phyloP scores from a whole-genome alignment of 2,888 invertebrate species.

The Penaeus monodon region DNA sequence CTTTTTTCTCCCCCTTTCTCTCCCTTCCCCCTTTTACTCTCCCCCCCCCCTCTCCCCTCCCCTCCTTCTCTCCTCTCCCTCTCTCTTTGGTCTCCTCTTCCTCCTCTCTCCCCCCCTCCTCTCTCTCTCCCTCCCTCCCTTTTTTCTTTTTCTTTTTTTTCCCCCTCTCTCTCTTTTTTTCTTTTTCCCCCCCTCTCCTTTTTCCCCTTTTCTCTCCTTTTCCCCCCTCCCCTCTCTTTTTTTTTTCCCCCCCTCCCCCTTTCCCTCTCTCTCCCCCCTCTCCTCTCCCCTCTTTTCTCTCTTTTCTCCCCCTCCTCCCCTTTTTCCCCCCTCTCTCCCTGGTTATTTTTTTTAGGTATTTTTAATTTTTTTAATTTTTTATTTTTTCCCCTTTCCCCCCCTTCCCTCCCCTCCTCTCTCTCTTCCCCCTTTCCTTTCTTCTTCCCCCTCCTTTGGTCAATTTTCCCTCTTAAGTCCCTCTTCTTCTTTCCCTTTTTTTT shows the following conservation, averaged over 20 bases:
- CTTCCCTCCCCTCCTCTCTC: neutral
- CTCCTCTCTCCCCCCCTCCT: too few relatives aligned
- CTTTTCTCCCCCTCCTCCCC: too few relatives aligned
- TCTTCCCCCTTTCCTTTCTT: neutral
- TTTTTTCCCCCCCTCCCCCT: neutral
- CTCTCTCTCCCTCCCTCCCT: neutral
- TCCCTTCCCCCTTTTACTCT: neutral
- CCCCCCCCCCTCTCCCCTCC: neutral
- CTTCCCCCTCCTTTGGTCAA: neutral
- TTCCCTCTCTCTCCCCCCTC: neutral
- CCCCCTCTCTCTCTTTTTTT: neutral
- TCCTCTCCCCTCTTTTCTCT: neutral
- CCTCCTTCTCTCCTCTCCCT: neutral
- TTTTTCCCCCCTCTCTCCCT: too few relatives aligned
- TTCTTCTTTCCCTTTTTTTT: neutral
- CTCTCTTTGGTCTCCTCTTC: too few relatives aligned
- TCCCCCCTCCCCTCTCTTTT: neutral
- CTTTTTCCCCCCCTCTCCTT: neutral
- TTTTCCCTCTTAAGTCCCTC: neutral
- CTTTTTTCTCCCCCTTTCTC: neutral
- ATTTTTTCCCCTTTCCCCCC: neutral
- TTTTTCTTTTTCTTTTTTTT: neutral
- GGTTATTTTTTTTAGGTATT: too few relatives aligned
- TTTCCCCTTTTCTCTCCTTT: neutral
- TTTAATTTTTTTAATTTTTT: rapidly evolving